Percentiles rank a stretch among this genome's conserved stretches.
Evolutionary conservation across 2,888 invertebrate species (phyloP).

Genomic region (Ormyrus thymus): DNA sequence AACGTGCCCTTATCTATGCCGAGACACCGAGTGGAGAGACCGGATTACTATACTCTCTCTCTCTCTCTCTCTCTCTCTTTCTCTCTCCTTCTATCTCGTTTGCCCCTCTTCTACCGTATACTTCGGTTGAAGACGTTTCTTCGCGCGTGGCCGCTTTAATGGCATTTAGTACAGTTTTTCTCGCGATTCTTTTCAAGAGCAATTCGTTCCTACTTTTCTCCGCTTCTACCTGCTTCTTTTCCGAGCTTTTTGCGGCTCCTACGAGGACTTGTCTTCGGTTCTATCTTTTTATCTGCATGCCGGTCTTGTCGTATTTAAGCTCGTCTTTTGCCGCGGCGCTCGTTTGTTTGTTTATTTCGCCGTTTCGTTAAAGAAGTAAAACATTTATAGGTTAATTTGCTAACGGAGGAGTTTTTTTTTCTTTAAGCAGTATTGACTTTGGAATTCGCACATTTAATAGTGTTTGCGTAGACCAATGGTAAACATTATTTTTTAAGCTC

Average conservation of each 20-base stretch:
- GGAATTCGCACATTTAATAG: no score
- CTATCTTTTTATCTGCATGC: not conserved
- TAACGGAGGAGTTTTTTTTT: no score
- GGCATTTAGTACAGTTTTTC: constrained; percentile 29
- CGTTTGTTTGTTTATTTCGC: no score
- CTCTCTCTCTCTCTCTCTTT: not conserved
- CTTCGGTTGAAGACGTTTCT: constrained; percentile 11
- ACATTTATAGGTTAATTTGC: no score
- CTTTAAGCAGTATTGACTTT: no score
- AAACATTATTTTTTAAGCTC: no score
- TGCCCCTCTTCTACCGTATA: not conserved
- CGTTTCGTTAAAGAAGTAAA: no score
- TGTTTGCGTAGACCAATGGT: no score
- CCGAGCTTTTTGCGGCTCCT: no score
- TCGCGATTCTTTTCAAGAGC: constrained; percentile 15
- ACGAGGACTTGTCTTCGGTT: not conserved
- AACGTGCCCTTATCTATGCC: constrained; percentile 51
- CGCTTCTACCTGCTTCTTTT: not conserved
- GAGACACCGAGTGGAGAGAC: constrained; percentile 32
- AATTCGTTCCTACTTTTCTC: constrained; percentile 9
- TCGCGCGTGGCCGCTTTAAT: constrained; percentile 10
- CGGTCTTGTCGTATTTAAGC: constrained; percentile 25
- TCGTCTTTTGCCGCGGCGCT: not conserved
- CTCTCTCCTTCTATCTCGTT: not conserved
- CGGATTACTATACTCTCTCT: constrained; percentile 38